These are phyloP conservation scores for Neodon shergylaensis DNA, from an alignment of 2,113 vertebrate species.

Conservation along the genomic window DNA sequence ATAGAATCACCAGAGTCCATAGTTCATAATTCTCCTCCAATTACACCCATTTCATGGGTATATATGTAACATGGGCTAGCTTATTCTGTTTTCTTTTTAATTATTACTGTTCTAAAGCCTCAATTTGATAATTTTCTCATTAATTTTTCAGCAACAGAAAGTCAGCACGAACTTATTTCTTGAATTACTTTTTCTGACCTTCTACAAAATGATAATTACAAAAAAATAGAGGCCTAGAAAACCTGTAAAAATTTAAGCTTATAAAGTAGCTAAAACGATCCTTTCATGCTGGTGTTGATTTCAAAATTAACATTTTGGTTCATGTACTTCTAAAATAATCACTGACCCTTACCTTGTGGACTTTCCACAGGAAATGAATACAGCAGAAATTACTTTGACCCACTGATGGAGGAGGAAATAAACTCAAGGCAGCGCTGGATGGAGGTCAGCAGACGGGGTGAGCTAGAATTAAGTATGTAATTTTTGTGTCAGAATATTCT, in stretches of 20 bases:
- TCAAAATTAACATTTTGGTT: constrained; percentile 99
- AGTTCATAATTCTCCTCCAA: constrained; percentile 41
- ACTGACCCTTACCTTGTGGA: constrained; percentile 93
- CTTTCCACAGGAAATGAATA: constrained; percentile 98
- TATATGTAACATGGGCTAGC: constrained; percentile 68
- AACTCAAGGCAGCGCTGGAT: constrained; percentile 93
- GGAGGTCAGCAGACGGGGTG: constrained; percentile 95
- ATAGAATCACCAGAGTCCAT: constrained; percentile 67
- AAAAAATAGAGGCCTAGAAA: constrained; percentile 90
- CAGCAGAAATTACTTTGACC: constrained; percentile 98
- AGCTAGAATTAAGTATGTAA: constrained; percentile 99
- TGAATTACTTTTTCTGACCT: constrained; percentile 95
- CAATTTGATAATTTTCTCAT: constrained; percentile 93
- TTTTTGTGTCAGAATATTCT: constrained; percentile 96
- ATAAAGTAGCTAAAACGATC: constrained; percentile 90
- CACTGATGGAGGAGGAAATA: constrained; percentile 91
- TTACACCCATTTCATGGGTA: constrained; percentile 28
- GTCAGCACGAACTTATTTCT: constrained; percentile 95
- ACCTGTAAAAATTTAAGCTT: constrained; percentile 90
- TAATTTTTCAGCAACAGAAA: constrained; percentile 93
- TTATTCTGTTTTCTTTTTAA: constrained; percentile 61
- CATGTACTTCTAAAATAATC: constrained; percentile 99
- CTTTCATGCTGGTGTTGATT: constrained; percentile 92
- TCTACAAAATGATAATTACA: constrained; percentile 96
- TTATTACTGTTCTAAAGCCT: constrained; percentile 70